phyloP scores from a whole-genome alignment of 2,888 invertebrate species.

The Eristalinus aeneus region DNA sequence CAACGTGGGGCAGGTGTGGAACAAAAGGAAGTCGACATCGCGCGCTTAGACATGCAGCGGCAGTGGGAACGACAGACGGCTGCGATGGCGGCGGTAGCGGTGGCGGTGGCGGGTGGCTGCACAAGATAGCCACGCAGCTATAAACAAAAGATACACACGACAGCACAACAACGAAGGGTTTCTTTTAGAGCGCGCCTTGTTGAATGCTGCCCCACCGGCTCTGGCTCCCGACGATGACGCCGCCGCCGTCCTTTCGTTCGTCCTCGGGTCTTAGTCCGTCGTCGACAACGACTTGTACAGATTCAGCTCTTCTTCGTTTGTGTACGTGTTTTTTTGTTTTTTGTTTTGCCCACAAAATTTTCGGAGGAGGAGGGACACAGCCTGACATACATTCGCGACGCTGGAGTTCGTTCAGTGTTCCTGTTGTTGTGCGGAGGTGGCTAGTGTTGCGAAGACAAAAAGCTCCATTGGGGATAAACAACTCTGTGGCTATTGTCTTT shows the following conservation, averaged over 20 bases:
- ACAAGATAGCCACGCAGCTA: conserved; percentile 1
- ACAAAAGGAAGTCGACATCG: conserved; percentile 71
- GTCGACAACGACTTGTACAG: conserved; percentile 36
- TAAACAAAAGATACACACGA: conserved; percentile 26
- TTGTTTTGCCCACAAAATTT: conserved; percentile 54
- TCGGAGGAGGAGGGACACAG: conserved; percentile 17
- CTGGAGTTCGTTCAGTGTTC: conserved; percentile 72
- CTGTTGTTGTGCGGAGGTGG: conserved; percentile 56
- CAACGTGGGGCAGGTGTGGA: conserved; percentile 64
- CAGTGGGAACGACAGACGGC: not conserved
- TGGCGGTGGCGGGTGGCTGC: not conserved
- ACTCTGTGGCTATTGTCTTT: conserved; percentile 71
- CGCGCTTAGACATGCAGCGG: conserved; percentile 70
- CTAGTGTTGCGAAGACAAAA: conserved; percentile 48
- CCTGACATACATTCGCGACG: conserved; percentile 68
- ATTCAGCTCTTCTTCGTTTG: conserved; percentile 58
- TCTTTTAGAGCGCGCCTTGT: conserved; percentile 59
- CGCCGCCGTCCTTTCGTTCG: conserved; percentile 11
- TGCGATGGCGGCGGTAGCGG: not conserved
- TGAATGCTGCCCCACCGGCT: conserved; percentile 53
- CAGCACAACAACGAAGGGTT: conserved; percentile 34
- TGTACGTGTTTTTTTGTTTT: conserved; percentile 73
- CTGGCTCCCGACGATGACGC: not conserved
- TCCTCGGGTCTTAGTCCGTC: conserved; percentile 50
- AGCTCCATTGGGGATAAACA: conserved; percentile 71